Percentiles rank a stretch among this genome's conserved stretches.
Evolutionary conservation across 1,140 invertebrate species (phyloP).

Genomic region (Chionoecetes opilio): DNA sequence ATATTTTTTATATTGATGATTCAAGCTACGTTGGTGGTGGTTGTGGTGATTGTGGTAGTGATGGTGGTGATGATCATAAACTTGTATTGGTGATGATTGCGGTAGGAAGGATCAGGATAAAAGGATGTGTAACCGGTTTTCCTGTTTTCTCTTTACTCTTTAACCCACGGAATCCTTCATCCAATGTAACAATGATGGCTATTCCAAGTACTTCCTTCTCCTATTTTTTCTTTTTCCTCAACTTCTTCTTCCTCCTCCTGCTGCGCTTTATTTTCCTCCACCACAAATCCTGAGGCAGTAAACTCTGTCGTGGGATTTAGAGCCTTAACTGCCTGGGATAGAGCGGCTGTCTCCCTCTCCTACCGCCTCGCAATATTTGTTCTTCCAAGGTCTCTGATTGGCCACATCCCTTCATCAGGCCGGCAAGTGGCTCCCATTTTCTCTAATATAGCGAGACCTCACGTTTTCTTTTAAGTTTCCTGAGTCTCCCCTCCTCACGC

Average conservation of each 20-base stretch:
- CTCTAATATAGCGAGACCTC: background rate
- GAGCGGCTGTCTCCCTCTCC: background rate
- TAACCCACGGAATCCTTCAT: too few relatives aligned
- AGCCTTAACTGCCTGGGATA: constrained; percentile 51
- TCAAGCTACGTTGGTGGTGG: background rate
- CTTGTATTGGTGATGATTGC: background rate
- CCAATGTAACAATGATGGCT: background rate
- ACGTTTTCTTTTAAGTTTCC: constrained; percentile 1
- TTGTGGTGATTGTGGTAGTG: background rate
- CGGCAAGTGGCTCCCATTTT: constrained; percentile 24
- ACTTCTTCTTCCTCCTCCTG: background rate
- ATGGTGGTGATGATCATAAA: background rate
- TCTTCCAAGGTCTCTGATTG: background rate
- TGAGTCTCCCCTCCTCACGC: background rate
- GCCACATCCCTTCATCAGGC: background rate
- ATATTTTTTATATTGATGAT: too few relatives aligned
- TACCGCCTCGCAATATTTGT: constrained; percentile 17
- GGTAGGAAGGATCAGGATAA: background rate
- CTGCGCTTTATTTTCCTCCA: constrained; percentile 43
- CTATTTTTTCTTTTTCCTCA: background rate
- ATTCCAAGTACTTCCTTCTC: background rate
- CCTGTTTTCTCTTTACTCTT: background rate
- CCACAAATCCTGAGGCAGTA: constrained; percentile 59
- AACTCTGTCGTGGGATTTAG: constrained; percentile 49
- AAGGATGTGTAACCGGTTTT: background rate